Base-by-base conservation (phyloP, 2,888 invertebrate species). In the Zhuqinia jingwanae region DNA sequence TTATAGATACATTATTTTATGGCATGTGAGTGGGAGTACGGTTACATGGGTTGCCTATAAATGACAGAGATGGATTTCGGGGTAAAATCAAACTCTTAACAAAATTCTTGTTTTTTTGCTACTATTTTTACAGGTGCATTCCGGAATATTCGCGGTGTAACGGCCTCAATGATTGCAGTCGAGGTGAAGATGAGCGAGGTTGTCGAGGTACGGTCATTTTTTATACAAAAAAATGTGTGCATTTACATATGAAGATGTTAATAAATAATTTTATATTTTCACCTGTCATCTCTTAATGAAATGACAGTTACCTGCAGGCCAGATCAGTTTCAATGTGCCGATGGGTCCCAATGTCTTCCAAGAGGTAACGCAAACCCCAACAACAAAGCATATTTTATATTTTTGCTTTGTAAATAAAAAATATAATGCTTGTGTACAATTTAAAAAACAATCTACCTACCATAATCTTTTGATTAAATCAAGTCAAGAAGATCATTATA, bases 51-150 rank as follows among this genome's bases (percentile, higher is more conserved):
- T 36, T 36, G 36, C 3, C 36, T 36, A 6, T 36, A 8, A 36
- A 36, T 36, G 36, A 36, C 8, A 36, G 8, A 6, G 36, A 36
- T 17, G 11, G 3, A 3, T 53, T 53, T 15, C n/a, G 65, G 30
- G 65, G 68, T 2, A 45, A 63, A n/a, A 10, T 63, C 22, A 42
- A 22, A 70, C 5, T 27, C 3, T 15, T 36, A 36, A 36, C 36
- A 36, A 8, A 53, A n/a, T 53, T 15, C 13, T 53, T 8, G 2
- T 2, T 8, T 13, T 2, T 13, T 53, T 15, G 2, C 45, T 53
- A 53, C 3, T 2, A 53, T 13, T 2, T 13, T 53, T 15, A 3
- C 45, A 77, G 92, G 89, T 94, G 94, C 91, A 92, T 94, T 83
- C 92, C 92, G 58, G 89, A 90, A 68, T 90, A 90, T 50, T 91